These are phyloP conservation scores for Dipodomys ordii DNA, from an alignment of 2,113 vertebrate genomes.

Conservation along the genomic window DNA sequence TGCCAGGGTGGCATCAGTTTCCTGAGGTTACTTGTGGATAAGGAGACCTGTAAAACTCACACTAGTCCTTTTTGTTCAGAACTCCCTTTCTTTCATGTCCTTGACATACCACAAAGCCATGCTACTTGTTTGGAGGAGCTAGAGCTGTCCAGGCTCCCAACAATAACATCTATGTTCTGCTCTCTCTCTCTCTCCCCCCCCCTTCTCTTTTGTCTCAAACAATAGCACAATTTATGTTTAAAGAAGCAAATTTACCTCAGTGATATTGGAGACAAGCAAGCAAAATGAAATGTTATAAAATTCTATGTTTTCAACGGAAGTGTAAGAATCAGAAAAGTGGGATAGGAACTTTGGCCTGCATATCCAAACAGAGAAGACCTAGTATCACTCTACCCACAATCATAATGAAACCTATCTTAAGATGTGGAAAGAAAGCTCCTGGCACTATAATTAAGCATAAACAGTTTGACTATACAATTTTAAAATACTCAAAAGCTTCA, in stretches of 20 bases:
- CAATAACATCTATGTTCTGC: neutral
- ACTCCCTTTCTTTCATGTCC: constrained; percentile 9
- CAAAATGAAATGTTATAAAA: neutral
- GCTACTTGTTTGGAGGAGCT: neutral
- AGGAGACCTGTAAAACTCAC: neutral
- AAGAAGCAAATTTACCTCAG: constrained; percentile 31
- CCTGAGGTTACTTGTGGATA: neutral
- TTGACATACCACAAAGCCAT: constrained; percentile 16
- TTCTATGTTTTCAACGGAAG: neutral
- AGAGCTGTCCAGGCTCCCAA: neutral
- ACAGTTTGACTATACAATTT: neutral
- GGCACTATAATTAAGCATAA: neutral
- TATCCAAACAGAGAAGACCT: neutral
- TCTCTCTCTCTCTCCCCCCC: neutral
- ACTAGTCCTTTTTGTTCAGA: neutral
- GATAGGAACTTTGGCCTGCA: neutral
- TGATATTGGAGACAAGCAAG: neutral
- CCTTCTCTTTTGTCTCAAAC: neutral
- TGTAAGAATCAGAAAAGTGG: neutral
- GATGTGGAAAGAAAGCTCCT: neutral
- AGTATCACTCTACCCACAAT: neutral
- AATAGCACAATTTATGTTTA: neutral
- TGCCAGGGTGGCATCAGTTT: neutral
- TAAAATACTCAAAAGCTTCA: neutral
- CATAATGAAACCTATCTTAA: neutral